A percentile compares a stretch with the other conserved stretches of the same genome.
These are phyloP conservation scores for Agonopterix subpropinquella DNA, from an alignment of 2,888 invertebrate genomes.

Conservation along the genomic window DNA sequence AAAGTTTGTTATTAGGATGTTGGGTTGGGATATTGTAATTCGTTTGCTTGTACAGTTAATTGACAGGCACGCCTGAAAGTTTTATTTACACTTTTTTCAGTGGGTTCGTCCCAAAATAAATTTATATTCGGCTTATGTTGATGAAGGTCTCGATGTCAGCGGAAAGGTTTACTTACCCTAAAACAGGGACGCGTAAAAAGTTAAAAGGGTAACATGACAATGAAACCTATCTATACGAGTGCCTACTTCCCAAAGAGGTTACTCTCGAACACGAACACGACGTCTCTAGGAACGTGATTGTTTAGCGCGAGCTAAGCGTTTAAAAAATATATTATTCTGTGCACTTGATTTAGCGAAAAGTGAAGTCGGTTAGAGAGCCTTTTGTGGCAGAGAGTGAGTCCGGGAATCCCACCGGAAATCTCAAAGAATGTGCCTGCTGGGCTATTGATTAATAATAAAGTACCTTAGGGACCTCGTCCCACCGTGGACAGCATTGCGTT, in stretches of 20 bases:
- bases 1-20: constrained; percentile 2
- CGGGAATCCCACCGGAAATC: constrained; percentile 40
- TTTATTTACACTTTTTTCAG: neutral
- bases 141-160: constrained; percentile 22
- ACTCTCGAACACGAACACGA: constrained; percentile 34
- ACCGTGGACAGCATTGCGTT: constrained; percentile 3
- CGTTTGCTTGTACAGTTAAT: neutral
- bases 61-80: neutral
- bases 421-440: constrained; percentile 28
- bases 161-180: constrained; percentile 19
- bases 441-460: constrained; percentile 40
- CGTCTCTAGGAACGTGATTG: constrained; percentile 34
- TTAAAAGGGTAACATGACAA: constrained; percentile 42
- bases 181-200: constrained; percentile 23
- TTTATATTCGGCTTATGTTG: neutral
- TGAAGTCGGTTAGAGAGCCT: constrained; percentile 41
- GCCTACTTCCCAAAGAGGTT: too few relatives aligned
- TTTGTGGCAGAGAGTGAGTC: constrained; percentile 44
- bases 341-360: constrained; percentile 43
- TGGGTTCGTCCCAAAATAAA: neutral
- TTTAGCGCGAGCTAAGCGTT: constrained; percentile 39
- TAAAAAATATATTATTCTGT: constrained; percentile 33
- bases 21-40: neutral
- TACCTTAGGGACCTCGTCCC: constrained; percentile 23
- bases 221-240: constrained; percentile 21